Base-by-base conservation (phyloP, 2,113 vertebrate genomes). In the Euleptes europaea region DNA sequence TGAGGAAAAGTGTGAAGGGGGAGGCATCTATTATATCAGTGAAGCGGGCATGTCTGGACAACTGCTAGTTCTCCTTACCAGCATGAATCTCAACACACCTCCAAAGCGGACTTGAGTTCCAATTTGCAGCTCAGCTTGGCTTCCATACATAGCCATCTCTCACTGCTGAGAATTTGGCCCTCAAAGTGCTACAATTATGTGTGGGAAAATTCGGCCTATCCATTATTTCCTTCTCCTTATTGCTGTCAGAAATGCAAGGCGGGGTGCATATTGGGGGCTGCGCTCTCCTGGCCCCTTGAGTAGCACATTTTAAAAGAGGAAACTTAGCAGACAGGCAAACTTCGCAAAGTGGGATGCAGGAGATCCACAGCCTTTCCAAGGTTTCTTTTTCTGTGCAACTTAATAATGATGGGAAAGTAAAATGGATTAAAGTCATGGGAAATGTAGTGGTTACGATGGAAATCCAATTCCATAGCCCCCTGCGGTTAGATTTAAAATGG, bases 161-260 rank as follows among this genome's bases (percentile, higher is more conserved):
- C 33, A 26, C 8, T 70, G 76, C 26, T 15, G 69, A 35, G 31
- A 77, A 88, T 70, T 87, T 72, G 66, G 3, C 8, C 51, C 67
- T 26, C 47, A 75, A 33, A 35, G 4, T 78, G 84, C 89, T 63
- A 71, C 67, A 85, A 47, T 42, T 47, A 65, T 80, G 40, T 80
- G 70, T 65, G 57, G 77, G 44, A 6, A 26, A 78, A 31, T 38
- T 81, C 35, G 35, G 1, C 31, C 1, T 12, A 12, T 60, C 71
- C 21, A 69, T 88, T 71, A 76, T 23, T n/a, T 82, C 35, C 11
- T 38, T 47, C 0, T n/a, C 79, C 1, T 35, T 5, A 21, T 0
- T 60, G 54, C 80, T 71, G 69, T 70, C 33, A 60, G 2, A 57
- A 71, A 85, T 31, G 21, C 35, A 69, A 6, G 42, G 70, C 28